Evolutionary conservation across 2,113 vertebrate species (phyloP).

Genomic region (Platycercus adscitus): DNA sequence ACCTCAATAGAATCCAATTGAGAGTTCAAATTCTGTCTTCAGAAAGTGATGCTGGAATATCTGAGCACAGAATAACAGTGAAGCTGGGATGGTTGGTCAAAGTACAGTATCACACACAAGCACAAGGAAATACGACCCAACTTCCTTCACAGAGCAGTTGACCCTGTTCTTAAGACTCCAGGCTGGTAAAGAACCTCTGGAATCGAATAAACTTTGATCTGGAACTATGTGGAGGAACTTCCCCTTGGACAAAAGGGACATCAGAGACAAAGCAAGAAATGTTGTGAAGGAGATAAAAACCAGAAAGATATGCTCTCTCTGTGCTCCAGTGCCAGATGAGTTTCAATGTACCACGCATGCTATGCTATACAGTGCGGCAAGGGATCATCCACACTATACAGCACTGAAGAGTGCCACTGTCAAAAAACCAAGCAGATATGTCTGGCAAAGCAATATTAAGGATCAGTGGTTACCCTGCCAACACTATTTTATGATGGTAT

Average conservation of each 20-base stretch:
- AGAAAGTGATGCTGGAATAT: background rate
- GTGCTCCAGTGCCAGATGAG: background rate
- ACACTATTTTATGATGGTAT: background rate
- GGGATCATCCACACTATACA: accelerated
- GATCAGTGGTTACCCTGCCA: background rate
- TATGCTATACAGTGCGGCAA: background rate
- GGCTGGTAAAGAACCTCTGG: background rate
- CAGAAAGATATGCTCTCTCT: background rate
- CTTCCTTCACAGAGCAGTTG: background rate
- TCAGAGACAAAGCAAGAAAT: background rate
- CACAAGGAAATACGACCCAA: background rate
- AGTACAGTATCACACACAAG: background rate
- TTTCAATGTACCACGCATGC: background rate
- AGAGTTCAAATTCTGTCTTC: background rate
- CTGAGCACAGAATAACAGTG: background rate
- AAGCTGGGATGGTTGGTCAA: background rate
- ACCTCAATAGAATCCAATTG: background rate
- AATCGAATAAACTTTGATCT: background rate
- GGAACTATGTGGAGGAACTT: background rate
- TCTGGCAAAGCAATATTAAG: background rate
- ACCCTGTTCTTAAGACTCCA: background rate
- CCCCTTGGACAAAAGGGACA: background rate
- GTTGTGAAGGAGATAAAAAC: background rate
- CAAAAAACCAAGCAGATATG: background rate
- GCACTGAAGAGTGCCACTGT: background rate